These are phyloP conservation scores for Malacosoma neustria DNA, from an alignment of 2,888 invertebrate species.

Conservation along the genomic window DNA sequence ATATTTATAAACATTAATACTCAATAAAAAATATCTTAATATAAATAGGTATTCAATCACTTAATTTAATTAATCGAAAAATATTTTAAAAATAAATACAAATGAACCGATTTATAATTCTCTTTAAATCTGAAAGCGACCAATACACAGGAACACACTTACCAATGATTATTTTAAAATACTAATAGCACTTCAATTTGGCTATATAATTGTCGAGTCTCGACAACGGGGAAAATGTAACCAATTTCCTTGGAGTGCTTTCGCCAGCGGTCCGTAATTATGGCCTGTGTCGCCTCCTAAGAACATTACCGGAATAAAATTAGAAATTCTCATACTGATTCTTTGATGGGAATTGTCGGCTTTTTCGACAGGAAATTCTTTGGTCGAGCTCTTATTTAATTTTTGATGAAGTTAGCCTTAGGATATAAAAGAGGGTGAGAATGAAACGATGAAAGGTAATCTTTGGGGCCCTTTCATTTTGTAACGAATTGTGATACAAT, in stretches of 20 bases:
- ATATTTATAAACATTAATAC: too few relatives aligned
- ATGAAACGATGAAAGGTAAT: background rate
- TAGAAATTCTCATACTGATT: conserved; percentile 17
- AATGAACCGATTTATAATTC: background rate
- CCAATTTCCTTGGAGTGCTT: conserved; percentile 14
- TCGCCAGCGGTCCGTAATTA: background rate
- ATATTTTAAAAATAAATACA: background rate
- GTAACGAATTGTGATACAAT: conserved; percentile 2
- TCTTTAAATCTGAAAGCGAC: background rate
- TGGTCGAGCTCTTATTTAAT: background rate
- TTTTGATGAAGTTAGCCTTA: background rate
- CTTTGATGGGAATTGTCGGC: conserved; percentile 17
- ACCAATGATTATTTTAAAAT: background rate
- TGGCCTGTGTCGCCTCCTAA: background rate
- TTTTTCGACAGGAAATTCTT: conserved; percentile 6
- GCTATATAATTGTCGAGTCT: conserved; percentile 17
- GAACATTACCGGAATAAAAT: conserved; percentile 13
- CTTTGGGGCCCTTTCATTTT: background rate
- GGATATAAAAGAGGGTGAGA: background rate
- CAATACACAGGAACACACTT: background rate
- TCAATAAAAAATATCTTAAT: too few relatives aligned
- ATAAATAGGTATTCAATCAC: background rate
- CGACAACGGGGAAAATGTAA: conserved; percentile 18
- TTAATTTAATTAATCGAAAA: background rate
- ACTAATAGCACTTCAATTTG: conserved; percentile 9